A percentile compares a stretch with the other conserved stretches of the same genome.
phyloP scores from a whole-genome alignment of 2,888 invertebrate genomes.

The Trissoscelio sp. region DNA sequence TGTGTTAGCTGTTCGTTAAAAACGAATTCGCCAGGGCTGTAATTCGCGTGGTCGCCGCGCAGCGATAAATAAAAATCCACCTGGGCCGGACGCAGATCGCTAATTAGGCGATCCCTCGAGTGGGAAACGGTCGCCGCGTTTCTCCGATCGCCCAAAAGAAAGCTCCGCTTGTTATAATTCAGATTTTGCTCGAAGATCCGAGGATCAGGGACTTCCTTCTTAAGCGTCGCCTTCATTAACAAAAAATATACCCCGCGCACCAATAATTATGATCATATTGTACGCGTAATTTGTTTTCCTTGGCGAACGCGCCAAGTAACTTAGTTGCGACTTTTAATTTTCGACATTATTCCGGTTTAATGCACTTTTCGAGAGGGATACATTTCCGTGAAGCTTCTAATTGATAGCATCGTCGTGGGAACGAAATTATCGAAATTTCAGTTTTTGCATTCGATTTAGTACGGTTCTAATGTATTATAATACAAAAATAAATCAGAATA shows the following conservation, averaged over 20 bases:
- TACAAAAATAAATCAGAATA: background rate
- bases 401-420: constrained; percentile 40
- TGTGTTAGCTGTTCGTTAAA: constrained; percentile 57
- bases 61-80: constrained; percentile 67
- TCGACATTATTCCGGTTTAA: constrained; percentile 26
- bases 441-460: background rate
- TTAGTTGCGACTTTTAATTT: constrained; percentile 41
- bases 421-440: constrained; percentile 31
- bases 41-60: constrained; percentile 65
- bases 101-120: constrained; percentile 63
- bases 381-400: constrained; percentile 34
- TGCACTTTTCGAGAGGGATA: constrained; percentile 5
- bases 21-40: constrained; percentile 60
- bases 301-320: constrained; percentile 18
- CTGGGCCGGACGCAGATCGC: constrained; percentile 58
- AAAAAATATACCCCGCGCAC: constrained; percentile 42
- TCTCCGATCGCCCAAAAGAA: constrained; percentile 51
- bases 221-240: constrained; percentile 41
- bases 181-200: constrained; percentile 47
- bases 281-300: constrained; percentile 42
- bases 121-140: constrained; percentile 48
- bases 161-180: constrained; percentile 58
- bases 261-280: constrained; percentile 48
- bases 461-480: background rate
- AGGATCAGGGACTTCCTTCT: constrained; percentile 36